phyloP scores from a whole-genome alignment of 2,113 vertebrate species.

The Stigmatopora argus region DNA sequence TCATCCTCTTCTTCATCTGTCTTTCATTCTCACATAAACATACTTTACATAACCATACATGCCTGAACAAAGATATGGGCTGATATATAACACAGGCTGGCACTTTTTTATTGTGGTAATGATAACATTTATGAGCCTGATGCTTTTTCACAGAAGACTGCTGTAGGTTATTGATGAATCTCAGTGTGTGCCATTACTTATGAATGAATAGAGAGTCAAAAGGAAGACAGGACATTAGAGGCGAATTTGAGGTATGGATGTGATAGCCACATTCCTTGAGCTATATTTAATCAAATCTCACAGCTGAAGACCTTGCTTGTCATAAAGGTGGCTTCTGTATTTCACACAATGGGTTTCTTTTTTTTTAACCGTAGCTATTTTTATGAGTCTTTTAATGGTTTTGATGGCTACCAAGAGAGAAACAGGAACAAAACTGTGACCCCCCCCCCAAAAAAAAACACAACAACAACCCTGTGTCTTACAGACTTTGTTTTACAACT shows the following conservation, averaged over 20 bases:
- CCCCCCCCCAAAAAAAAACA: neutral
- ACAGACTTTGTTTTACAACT: neutral
- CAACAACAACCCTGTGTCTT: neutral
- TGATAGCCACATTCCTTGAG: conserved; percentile 54
- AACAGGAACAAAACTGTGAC: neutral
- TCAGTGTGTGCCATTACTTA: conserved; percentile 65
- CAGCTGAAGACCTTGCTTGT: conserved; percentile 41
- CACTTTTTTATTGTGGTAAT: conserved; percentile 54
- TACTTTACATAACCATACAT: conserved; percentile 17
- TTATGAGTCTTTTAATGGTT: conserved; percentile 26
- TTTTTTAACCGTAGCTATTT: conserved; percentile 20
- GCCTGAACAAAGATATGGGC: conserved; percentile 21
- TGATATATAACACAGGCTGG: conserved; percentile 40
- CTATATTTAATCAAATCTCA: conserved; percentile 68
- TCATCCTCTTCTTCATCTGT: conserved; percentile 5
- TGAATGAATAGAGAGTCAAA: conserved; percentile 62
- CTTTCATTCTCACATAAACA: conserved; percentile 13
- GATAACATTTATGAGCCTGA: conserved; percentile 66
- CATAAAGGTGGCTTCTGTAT: conserved; percentile 30
- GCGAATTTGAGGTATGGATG: conserved; percentile 58
- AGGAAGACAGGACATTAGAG: conserved; percentile 37
- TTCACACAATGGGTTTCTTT: conserved; percentile 24
- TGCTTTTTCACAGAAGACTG: conserved; percentile 48
- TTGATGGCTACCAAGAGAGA: neutral
- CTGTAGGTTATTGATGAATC: conserved; percentile 68